phyloP scores from a whole-genome alignment of 2,797 vertebrate genomes.

The Myripristis murdjan region DNA sequence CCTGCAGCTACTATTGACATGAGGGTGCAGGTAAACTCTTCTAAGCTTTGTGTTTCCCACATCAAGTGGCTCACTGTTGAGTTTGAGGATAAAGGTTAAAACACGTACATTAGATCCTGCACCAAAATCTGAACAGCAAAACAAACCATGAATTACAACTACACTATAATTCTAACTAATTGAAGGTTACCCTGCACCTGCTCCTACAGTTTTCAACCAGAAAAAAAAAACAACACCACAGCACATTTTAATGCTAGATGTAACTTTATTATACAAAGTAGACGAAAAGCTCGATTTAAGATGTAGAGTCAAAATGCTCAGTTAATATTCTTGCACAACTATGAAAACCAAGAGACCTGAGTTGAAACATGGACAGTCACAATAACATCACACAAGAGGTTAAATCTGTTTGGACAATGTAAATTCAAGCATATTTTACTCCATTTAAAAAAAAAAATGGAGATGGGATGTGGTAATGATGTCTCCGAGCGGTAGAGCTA shows the following conservation, averaged over 20 bases:
- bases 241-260: slow-evolving; percentile 44
- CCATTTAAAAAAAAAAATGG: not conserved
- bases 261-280: slow-evolving; percentile 73
- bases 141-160: not conserved
- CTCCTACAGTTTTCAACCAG: too few species aligned
- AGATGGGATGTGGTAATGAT: not conserved
- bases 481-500: not conserved
- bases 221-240: slow-evolving; percentile 1
- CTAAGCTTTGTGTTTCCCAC: not conserved
- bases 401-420: not conserved
- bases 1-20: not conserved
- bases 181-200: too few species aligned
- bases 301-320: slow-evolving; percentile 66
- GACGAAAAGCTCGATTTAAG: slow-evolving; percentile 48
- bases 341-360: slow-evolving; percentile 60
- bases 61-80: too few species aligned
- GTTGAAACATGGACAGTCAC: slow-evolving; percentile 46
- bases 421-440: not conserved
- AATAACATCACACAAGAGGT: slow-evolving; percentile 31
- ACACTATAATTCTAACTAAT: not conserved
- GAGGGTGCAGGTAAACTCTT: not conserved
- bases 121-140: not conserved
- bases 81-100: not conserved
- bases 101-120: not conserved
- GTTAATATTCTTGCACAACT: slow-evolving; percentile 71